Evolutionary conservation across 2,113 vertebrate genomes (phyloP).

Genomic region (Aegithalos caudatus): DNA sequence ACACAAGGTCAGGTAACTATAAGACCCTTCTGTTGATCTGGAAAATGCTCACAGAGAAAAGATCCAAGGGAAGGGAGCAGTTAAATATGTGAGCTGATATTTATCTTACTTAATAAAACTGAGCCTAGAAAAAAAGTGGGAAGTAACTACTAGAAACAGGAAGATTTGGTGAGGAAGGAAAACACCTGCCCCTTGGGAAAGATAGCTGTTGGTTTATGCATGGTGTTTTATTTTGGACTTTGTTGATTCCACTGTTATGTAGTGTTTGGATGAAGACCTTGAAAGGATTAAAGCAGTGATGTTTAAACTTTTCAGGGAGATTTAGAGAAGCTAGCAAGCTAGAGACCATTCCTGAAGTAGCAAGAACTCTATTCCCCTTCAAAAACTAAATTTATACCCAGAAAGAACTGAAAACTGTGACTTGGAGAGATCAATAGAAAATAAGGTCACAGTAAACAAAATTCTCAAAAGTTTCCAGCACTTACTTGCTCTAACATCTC

Average conservation of each 20-base stretch:
- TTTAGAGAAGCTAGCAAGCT: neutral
- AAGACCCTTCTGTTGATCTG: neutral
- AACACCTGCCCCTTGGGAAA: neutral
- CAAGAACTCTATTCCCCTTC: neutral
- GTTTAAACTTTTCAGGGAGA: neutral
- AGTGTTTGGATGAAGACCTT: neutral
- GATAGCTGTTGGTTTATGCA: neutral
- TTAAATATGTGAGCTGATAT: neutral
- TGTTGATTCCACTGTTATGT: neutral
- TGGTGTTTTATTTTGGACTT: neutral
- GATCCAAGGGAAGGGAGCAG: neutral
- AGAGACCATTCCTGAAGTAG: neutral
- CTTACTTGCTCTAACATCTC: neutral
- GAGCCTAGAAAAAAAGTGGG: neutral
- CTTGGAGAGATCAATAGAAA: neutral
- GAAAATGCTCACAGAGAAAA: neutral
- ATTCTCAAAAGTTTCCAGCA: conserved; percentile 23
- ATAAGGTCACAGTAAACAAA: conserved; percentile 38
- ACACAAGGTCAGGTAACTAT: neutral
- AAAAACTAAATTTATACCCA: neutral
- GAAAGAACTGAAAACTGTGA: neutral
- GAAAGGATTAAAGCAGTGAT: neutral
- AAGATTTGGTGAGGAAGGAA: neutral
- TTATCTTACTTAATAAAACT: neutral
- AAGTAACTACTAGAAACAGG: neutral